Percentiles rank a stretch among this genome's conserved stretches.
phyloP scores from a whole-genome alignment of 37 sponge, comb jelly and placozoan species.

The Hormiphora californensis region DNA sequence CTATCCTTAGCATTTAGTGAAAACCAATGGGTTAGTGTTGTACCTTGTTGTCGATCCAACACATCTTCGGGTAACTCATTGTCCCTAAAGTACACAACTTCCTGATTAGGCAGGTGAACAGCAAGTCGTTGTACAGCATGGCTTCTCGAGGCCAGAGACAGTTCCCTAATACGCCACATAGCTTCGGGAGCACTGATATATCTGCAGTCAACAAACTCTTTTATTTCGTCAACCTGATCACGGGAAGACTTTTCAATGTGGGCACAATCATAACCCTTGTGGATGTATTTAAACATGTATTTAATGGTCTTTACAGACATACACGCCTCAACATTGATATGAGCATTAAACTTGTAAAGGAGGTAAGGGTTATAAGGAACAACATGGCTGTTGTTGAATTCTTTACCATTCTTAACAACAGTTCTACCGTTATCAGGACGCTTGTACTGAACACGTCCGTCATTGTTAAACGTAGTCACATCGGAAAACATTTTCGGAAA shows the following conservation, averaged over 20 bases:
- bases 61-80: not conserved
- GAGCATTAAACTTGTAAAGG: not conserved
- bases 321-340: not conserved
- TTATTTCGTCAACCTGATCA: not conserved
- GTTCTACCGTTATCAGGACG: too few relatives aligned
- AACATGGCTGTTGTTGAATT: not conserved
- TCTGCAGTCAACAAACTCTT: not conserved
- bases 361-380: not conserved
- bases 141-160: not conserved
- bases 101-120: not conserved
- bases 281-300: not conserved
- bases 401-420: not conserved
- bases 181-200: not conserved
- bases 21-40: not conserved
- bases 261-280: not conserved
- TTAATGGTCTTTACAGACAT: not conserved
- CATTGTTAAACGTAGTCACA: too few relatives aligned
- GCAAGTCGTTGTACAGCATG: too few relatives aligned
- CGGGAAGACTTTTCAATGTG: not conserved
- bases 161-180: not conserved
- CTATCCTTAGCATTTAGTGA: not conserved
- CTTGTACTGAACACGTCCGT: too few relatives aligned
- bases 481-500: slow-evolving; percentile 40
- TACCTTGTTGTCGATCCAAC: not conserved
- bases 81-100: not conserved